Evolutionary conservation across 2,888 invertebrate genomes (phyloP), one percentile per base, ranked within the genome.

Genomic region (Palloptera scutellata): DNA sequence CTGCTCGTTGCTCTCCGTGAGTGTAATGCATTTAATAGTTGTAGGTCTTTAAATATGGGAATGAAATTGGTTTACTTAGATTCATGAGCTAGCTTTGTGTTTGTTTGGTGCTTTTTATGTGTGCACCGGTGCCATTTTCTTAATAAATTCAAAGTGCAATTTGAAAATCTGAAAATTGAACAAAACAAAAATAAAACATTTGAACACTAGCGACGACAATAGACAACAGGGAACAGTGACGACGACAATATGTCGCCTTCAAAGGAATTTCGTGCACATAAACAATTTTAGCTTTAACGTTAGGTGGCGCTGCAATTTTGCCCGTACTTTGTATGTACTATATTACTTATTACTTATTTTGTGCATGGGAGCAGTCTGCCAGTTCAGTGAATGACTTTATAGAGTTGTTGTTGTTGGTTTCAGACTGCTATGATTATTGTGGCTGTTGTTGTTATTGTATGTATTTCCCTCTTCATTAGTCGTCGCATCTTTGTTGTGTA

Each of bases 171-270:
- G 15, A 57, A 30, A 9, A 57, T 11, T 30, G 12, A 57, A 57
- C 5, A 57, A 30, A 1, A 54, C n/a, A 54, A 20, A 17, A 54
- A 54, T 1, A 54, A 54, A 6, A 10, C 12, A 12, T 15, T 15
- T 19, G 12, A 54, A 54, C 54, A 40, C 2, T 19, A 12, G 19
- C 17, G 30, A 12, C 30, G 57, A 40, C 57, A 41, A 40, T 9
- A 19, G 41, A n/a, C 48, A 48, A 15, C 48, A 43, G 11, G 13
- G 13, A 45, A 12, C 11, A n/a, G 48, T 11, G 48, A 15, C 48
- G 11, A 57, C 57, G 57, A 57, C 57, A 57, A 57, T 30, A 13
- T 57, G 57, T 57, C 57, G 57, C 57, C 57, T 57, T 57, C 57
- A 8, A 57, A 57, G 57, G 57, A 57, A 57, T 57, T 57, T 57